Base-by-base conservation (phyloP, 1,140 invertebrate genomes). In the Zaprionus africanus region DNA sequence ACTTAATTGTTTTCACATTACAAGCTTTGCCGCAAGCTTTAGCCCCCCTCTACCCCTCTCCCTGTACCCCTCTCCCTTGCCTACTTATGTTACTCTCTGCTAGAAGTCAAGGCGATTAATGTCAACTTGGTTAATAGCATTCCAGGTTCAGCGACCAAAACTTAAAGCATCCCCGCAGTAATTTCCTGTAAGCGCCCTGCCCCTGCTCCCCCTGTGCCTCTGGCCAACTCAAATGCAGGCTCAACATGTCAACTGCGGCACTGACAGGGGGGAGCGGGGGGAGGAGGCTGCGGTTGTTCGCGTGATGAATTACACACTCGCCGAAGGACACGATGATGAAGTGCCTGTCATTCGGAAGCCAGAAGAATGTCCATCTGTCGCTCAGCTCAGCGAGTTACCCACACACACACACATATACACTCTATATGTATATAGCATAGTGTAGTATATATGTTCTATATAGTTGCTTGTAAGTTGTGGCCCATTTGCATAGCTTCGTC, bases 281-380 rank as follows among this genome's bases (percentile, higher is more conserved):
- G 49, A 36, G 56, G 81, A 69, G 63, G 79, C 79, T 90, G 85
- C 73, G 86, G 85, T 85, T 90, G 85, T 84, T 90, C 85, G 85
- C 85, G 86, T 90, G 85, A 90, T 90, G 85, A 90, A 90, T 90
- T 90, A 90, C 85, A 90, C 76, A 85, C 86, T 82, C 85, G 85
- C 86, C 85, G 86, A 90, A 90, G 85, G 85, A 90, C 85, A 90
- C 76, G 82, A 90, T 90, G 85, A 90, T 90, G 85, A 90, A 90
- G 85, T 90, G 85, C 82, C 86, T 90, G 85, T 90, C 85, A 90
- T 90, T 90, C 76, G 69, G 71, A 90, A 88, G 79, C 85, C 75
- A 76, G 90, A 90, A 90, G 85, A 90, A 90, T 85, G 86, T 84
- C 82, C 86, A 85, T 70, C 85, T 74, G 85, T 68, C 76, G 49